Evolutionary conservation across 2,113 vertebrate genomes (phyloP), one percentile per base, ranked within the genome.

Genomic region (Casuarius casuarius): DNA sequence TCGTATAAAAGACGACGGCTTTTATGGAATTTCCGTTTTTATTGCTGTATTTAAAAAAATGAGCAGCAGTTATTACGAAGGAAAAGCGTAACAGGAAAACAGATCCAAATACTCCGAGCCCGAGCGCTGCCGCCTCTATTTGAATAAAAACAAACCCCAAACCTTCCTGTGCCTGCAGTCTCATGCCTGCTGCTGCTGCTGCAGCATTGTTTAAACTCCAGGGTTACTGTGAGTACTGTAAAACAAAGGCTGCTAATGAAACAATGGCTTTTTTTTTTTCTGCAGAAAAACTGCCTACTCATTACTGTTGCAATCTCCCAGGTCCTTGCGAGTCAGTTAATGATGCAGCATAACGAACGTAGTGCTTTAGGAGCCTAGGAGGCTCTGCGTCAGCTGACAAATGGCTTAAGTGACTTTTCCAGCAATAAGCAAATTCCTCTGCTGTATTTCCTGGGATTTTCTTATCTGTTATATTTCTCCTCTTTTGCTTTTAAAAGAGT

Each of bases 1-100:
- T 91, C 18, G 1, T 89, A 89, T 92, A 87, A 96, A 95, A 89
- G 65, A 87, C 38, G 92, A 84, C 10, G 0, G 52, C 35, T 87
- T 95, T 94, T 92, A 82, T 87, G 92, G 96, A 95, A 96, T 97
- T 95, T 96, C 96, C 40, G 62, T 42, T 58, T 93, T 91, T 89
- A 85, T 94, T 73, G 70, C 91, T 93, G 58, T 79, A 87, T 87
- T 96, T 72, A 74, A 4, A 52, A 67, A 92, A 84, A 77, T 26
- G 28, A 74, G 84, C 95, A 88, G 48, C 89, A 49, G 59, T 90
- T 91, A 92, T 94, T 95, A 68, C 0, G 22, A 93, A 90, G 92
- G 94, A 95, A 96, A 95, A 93, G 65, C 48, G 2, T 93, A 97
- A 96, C 94, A 96, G 96, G 93, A 97, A 97, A 94, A 81, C 58